Conservation (phyloP, 2,113 vertebrate genomes). For the Bungarus multicinctus region DNA sequence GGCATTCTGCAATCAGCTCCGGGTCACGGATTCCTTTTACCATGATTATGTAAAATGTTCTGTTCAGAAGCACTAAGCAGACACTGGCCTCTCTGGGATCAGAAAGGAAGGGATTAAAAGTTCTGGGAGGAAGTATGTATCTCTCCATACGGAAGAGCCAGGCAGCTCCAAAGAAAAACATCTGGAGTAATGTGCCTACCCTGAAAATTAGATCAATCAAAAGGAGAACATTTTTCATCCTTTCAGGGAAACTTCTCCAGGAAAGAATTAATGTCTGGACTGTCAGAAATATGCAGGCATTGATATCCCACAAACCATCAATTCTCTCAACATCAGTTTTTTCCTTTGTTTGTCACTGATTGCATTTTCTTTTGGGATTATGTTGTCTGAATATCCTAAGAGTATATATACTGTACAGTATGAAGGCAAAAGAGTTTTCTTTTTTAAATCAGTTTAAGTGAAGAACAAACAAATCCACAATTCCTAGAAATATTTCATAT, state of each 20-base stretch:
- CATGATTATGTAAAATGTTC: slow-evolving; percentile 44
- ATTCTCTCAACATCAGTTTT: background rate
- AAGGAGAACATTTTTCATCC: background rate
- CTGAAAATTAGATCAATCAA: background rate
- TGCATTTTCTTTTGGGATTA: background rate
- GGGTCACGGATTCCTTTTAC: slow-evolving; percentile 35
- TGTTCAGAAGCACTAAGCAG: slow-evolving; percentile 21
- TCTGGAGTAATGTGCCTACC: background rate
- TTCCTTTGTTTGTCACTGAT: background rate
- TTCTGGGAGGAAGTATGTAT: background rate
- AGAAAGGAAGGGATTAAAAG: slow-evolving; percentile 20
- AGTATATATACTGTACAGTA: background rate
- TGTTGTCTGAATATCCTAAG: background rate
- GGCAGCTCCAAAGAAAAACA: background rate
- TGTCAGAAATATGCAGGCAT: background rate
- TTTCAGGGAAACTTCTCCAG: background rate
- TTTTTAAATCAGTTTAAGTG: background rate
- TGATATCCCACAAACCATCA: background rate
- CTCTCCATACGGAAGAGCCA: background rate
- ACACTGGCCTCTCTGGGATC: background rate
- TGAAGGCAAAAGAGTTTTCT: background rate
- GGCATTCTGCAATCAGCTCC: slow-evolving; percentile 33
- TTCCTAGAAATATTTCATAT: background rate
- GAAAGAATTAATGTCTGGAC: background rate
- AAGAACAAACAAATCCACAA: background rate